phyloP scores from a whole-genome alignment of 2,797 vertebrate species.

The Pseudochirops corinnae region DNA sequence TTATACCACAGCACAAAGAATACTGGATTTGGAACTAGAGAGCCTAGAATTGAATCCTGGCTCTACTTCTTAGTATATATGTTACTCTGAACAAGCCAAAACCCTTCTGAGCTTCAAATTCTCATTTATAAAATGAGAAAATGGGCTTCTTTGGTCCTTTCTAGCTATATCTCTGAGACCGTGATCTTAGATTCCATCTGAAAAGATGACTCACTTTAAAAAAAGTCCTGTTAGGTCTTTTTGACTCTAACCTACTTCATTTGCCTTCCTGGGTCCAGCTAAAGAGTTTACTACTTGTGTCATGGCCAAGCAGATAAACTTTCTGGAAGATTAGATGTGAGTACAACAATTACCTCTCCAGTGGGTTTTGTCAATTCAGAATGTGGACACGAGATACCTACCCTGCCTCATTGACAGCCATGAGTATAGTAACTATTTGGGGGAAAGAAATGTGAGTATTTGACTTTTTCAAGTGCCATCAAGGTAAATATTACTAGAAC shows the following conservation, averaged over 20 bases:
- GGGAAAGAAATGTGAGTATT: background rate
- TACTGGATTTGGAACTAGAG: background rate
- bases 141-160: background rate
- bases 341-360: background rate
- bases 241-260: no score
- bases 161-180: background rate
- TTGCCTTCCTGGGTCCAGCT: no score
- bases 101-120: background rate
- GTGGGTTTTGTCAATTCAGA: constrained; percentile 38
- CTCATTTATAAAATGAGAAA: background rate
- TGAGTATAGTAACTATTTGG: background rate
- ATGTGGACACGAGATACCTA: background rate
- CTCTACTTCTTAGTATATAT: background rate
- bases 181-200: background rate
- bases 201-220: no score
- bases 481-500: background rate
- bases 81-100: background rate
- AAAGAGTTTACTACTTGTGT: no score
- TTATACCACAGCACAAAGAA: background rate
- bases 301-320: no score
- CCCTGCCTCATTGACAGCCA: no score
- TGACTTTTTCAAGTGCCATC: background rate
- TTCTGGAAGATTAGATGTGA: no score
- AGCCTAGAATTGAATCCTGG: background rate
- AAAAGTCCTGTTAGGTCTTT: no score